Evolutionary conservation across 2,113 vertebrate species (phyloP).

Genomic region (Cinclus cinclus): DNA sequence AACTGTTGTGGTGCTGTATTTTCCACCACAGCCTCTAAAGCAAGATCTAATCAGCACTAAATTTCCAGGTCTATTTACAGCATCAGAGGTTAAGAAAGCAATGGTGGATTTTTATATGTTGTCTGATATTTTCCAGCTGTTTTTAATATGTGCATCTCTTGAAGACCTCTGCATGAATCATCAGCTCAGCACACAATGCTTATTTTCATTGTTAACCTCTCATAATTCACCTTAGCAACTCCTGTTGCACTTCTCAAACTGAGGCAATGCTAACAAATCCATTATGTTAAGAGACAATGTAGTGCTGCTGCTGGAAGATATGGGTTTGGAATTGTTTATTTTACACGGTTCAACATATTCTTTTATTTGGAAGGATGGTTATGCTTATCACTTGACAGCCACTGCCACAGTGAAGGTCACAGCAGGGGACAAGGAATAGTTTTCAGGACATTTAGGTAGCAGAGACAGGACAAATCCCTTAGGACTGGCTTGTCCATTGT

Average conservation of each 20-base stretch:
- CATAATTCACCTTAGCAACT: constrained; percentile 21
- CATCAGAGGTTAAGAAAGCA: background rate
- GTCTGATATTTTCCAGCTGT: constrained; percentile 36
- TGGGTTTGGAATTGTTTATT: background rate
- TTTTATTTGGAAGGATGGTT: background rate
- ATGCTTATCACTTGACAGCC: background rate
- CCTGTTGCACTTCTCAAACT: background rate
- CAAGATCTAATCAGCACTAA: background rate
- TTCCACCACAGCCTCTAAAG: background rate
- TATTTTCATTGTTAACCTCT: constrained; percentile 21
- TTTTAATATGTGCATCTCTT: constrained; percentile 27
- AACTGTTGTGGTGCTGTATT: background rate
- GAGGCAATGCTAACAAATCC: background rate
- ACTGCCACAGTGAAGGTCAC: background rate
- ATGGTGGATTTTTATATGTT: background rate
- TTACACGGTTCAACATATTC: background rate
- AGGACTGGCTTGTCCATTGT: background rate
- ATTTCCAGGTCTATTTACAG: background rate
- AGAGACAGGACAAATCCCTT: background rate
- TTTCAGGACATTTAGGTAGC: background rate
- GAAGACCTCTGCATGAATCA: constrained; percentile 20
- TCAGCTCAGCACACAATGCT: background rate
- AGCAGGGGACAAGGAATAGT: background rate
- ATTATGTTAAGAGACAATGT: background rate
- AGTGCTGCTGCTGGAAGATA: background rate